Evolutionary conservation across 2,888 invertebrate species (phyloP), one percentile per base, ranked within the genome.

Genomic region (Pachycephus smyrnensis): DNA sequence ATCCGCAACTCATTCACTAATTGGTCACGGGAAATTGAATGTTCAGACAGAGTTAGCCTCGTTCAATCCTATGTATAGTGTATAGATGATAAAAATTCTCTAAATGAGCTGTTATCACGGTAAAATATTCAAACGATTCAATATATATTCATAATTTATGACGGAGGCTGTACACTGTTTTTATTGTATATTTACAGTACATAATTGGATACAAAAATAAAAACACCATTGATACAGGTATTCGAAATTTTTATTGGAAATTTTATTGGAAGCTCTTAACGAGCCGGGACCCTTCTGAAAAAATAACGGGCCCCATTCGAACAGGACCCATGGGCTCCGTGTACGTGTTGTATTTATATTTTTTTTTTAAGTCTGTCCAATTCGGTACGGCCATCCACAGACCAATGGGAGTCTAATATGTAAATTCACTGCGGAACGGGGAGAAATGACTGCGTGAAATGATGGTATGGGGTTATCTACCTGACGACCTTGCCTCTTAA

Each of bases 401-500:
- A 71, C 71, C 31, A 71, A 71, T 31, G 71, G 33, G 32, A 71
- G 71, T 71, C 71, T 69, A 36, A 80, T 73, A 74, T 80, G 78
- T 68, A 71, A 78, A 80, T 75, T 74, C 35, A 36, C 73, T n/a
- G 71, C 36, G 71, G 71, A 68, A 79, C 37, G 69, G 68, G 31
- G 75, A 76, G 79, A 79, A 80, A 81, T 74, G 77, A 74, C 76
- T 76, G 84, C 77, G 81, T 81, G 80, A 85, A 84, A 85, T 81
- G 84, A 83, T 81, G 86, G 80, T 81, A 71, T 79, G 85, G 86
- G 88, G 87, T 88, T 88, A 87, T 87, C 85, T 85, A 87, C 87
- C 87, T 84, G 84, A 80, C 85, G 88, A 87, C 88, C 88, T 88
- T 87, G 87, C 83, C 85, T 83, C 85, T 88, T 82, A 85, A 84